These are phyloP conservation scores for Eledona agricola DNA, from an alignment of 2,888 invertebrate genomes.

Conservation along the genomic window DNA sequence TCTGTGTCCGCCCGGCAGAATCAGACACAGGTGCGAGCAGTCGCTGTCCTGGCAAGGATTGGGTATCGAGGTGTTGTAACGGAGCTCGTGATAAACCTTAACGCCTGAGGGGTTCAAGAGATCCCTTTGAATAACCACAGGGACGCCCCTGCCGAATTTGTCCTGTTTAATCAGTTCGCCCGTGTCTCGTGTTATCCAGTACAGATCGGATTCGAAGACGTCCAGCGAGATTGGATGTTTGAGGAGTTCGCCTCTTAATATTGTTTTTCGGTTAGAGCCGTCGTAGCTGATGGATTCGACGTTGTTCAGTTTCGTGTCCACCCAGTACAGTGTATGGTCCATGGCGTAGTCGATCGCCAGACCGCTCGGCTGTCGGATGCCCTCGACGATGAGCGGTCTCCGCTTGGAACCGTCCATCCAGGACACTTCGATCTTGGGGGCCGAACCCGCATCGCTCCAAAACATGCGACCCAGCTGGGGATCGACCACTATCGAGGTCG, in stretches of 20 bases:
- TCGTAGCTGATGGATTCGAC: slow-evolving; percentile 88
- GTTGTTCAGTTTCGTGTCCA: slow-evolving; percentile 89
- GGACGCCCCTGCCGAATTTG: slow-evolving; percentile 96
- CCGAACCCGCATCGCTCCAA: slow-evolving; percentile 93
- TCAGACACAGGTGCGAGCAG: slow-evolving; percentile 93
- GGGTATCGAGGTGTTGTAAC: slow-evolving; percentile 79
- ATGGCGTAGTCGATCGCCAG: slow-evolving; percentile 90
- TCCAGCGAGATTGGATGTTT: slow-evolving; percentile 88
- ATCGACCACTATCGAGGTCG: slow-evolving; percentile 89
- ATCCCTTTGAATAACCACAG: slow-evolving; percentile 82
- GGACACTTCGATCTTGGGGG: slow-evolving; percentile 91
- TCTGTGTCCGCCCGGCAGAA: slow-evolving; percentile 86
- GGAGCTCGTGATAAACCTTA: slow-evolving; percentile 83
- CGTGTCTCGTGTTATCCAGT: slow-evolving; percentile 90
- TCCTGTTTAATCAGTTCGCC: slow-evolving; percentile 91
- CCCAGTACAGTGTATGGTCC: slow-evolving; percentile 94
- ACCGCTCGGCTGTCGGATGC: slow-evolving; percentile 86
- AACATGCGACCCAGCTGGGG: slow-evolving; percentile 86
- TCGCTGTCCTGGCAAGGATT: slow-evolving; percentile 75
- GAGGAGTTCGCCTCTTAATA: slow-evolving; percentile 77
- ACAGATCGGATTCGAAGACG: slow-evolving; percentile 91
- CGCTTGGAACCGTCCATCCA: slow-evolving; percentile 98
- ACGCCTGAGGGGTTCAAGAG: slow-evolving; percentile 87
- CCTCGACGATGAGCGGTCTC: slow-evolving; percentile 80
- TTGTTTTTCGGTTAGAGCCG: slow-evolving; percentile 77